phyloP scores from a whole-genome alignment of 2,797 vertebrate species.

The Tinamus major region DNA sequence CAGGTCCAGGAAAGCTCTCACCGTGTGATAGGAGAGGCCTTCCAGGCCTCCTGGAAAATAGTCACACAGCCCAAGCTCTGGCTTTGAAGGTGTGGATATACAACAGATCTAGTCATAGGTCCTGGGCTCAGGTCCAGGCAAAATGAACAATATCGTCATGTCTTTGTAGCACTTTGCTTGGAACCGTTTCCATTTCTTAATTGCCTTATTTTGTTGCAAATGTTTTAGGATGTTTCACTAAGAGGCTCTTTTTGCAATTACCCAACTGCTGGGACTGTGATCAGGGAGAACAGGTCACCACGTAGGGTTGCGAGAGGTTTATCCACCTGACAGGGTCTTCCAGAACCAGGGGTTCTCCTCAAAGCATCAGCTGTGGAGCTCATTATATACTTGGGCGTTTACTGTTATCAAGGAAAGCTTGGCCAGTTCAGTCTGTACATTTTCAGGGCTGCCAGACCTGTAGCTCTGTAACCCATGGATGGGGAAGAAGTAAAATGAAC shows the following conservation, averaged over 20 bases:
- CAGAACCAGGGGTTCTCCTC: not conserved
- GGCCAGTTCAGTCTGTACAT: not conserved
- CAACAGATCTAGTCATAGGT: not conserved
- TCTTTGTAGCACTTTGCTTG: constrained; percentile 2
- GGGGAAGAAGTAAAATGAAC: not conserved
- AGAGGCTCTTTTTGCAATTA: not conserved
- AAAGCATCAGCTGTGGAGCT: not conserved
- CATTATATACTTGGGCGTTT: not conserved
- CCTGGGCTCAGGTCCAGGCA: constrained; percentile 21
- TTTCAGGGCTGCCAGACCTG: not conserved
- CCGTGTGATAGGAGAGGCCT: not conserved
- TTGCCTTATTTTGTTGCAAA: not conserved
- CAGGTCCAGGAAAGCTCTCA: constrained; percentile 22
- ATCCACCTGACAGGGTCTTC: not conserved
- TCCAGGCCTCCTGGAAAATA: not conserved
- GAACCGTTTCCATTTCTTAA: not conserved
- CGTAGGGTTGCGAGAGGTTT: not conserved
- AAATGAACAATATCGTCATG: not conserved
- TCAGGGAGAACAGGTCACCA: not conserved
- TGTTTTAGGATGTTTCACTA: not conserved
- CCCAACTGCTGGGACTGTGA: not conserved
- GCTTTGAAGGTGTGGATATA: constrained; percentile 1
- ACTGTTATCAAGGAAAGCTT: not conserved
- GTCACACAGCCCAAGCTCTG: not conserved
- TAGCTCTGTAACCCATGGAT: not conserved